Conservation (phyloP, 2,113 vertebrate genomes). For the Monarcha castaneiventris region DNA sequence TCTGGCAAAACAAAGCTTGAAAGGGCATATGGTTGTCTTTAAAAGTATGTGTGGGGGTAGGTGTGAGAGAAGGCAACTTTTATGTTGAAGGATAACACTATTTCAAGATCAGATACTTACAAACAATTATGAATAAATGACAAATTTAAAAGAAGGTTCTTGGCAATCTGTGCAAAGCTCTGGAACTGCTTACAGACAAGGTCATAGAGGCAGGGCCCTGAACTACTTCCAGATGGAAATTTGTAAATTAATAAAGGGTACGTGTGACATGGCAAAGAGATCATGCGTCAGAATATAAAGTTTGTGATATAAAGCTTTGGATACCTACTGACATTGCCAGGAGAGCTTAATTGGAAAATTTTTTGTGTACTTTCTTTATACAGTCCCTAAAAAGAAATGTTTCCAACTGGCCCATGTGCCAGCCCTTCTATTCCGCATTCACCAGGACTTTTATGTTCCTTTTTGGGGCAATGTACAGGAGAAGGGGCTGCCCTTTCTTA, state of each 20-base stretch:
- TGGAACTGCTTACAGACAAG: slow-evolving; percentile 25
- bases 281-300: slow-evolving; percentile 10
- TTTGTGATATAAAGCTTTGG: background rate
- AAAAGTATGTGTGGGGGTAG: slow-evolving; percentile 23
- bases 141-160: slow-evolving; percentile 7
- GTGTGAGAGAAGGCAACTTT: background rate
- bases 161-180: slow-evolving; percentile 31
- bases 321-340: background rate
- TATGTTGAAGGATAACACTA: slow-evolving; percentile 18
- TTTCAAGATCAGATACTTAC: slow-evolving; percentile 40
- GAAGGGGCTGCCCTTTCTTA: background rate
- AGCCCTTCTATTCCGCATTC: background rate
- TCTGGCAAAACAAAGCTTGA: slow-evolving; percentile 55
- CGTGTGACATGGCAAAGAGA: background rate
- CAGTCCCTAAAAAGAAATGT: background rate
- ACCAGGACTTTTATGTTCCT: background rate
- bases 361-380: background rate
- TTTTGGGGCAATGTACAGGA: background rate
- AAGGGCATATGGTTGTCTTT: slow-evolving; percentile 57
- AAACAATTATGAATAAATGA: slow-evolving; percentile 41
- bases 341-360: background rate
- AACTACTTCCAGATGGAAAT: slow-evolving; percentile 42
- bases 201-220: background rate
- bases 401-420: background rate
- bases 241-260: slow-evolving; percentile 12